These are phyloP conservation scores for Philonicus albiceps DNA, from an alignment of 2,888 invertebrate genomes.

Conservation along the genomic window DNA sequence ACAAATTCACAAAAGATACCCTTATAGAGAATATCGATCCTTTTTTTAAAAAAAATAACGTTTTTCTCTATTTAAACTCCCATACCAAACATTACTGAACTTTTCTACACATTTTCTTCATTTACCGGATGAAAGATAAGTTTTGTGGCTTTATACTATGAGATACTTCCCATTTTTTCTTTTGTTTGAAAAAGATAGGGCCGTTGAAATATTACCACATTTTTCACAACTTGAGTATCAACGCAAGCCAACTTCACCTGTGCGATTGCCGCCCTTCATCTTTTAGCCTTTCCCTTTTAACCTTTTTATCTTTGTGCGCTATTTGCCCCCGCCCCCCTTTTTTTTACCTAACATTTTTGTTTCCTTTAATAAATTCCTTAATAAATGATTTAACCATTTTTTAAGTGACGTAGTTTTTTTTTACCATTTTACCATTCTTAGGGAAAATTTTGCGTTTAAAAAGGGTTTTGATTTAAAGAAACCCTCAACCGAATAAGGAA, in stretches of 20 bases:
- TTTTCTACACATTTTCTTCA: neutral
- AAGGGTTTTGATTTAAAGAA: neutral
- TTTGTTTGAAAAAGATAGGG: constrained; percentile 13
- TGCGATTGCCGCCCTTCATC: neutral
- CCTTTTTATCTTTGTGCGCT: neutral
- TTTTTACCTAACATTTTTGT: neutral
- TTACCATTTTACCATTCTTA: neutral
- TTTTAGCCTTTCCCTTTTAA: neutral
- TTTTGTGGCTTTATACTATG: neutral
- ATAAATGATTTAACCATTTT: neutral
- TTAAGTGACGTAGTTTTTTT: neutral
- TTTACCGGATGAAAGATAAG: neutral
- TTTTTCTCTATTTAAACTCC: neutral
- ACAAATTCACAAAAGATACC: neutral
- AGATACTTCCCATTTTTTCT: neutral
- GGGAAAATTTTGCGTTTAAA: neutral
- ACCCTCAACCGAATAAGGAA: neutral
- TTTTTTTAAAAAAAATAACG: neutral
- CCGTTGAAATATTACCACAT: constrained; percentile 18
- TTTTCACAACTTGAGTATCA: neutral
- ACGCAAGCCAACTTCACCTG: neutral
- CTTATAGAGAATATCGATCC: neutral
- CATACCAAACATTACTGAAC: neutral
- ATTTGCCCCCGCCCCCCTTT: neutral
- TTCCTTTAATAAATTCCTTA: constrained; percentile 15